Evolutionary conservation across 2,113 vertebrate genomes (phyloP).

Genomic region (Chelonoidis abingdonii): DNA sequence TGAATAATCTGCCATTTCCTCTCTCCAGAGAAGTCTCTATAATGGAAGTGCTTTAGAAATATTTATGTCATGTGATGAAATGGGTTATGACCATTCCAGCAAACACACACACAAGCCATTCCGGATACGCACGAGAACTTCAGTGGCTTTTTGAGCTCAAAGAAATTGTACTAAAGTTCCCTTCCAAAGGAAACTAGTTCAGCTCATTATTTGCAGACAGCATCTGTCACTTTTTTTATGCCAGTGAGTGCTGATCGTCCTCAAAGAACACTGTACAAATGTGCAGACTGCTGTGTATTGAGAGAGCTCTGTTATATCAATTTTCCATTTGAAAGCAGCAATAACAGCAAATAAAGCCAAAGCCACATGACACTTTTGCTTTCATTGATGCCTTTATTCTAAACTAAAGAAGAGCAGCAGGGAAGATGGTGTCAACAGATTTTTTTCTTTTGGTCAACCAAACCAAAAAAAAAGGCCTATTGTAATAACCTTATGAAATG

Average conservation of each 20-base stretch:
- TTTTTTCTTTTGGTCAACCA: not conserved
- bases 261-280: constrained; percentile 62
- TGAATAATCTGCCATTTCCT: not conserved
- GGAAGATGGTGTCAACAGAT: not conserved
- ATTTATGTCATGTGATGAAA: not conserved
- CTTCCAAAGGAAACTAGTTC: constrained; percentile 64
- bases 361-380: constrained; percentile 50
- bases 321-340: constrained; percentile 78
- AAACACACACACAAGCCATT: not conserved
- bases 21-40: not conserved
- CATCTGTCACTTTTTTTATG: constrained; percentile 70
- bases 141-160: constrained; percentile 56
- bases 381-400: not conserved
- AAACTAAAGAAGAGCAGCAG: not conserved
- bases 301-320: constrained; percentile 68
- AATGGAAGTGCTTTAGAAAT: constrained; percentile 7
- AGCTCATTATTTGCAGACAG: constrained; percentile 74
- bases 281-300: constrained; percentile 65
- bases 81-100: not conserved
- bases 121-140: constrained; percentile 28
- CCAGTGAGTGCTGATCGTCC: constrained; percentile 58
- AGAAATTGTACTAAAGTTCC: constrained; percentile 60
- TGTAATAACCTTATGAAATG: not conserved
- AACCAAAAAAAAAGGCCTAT: not conserved
- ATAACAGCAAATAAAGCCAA: constrained; percentile 72